These are phyloP conservation scores for Archilochus colubris DNA, from an alignment of 2,113 vertebrate genomes.

Conservation along the genomic window DNA sequence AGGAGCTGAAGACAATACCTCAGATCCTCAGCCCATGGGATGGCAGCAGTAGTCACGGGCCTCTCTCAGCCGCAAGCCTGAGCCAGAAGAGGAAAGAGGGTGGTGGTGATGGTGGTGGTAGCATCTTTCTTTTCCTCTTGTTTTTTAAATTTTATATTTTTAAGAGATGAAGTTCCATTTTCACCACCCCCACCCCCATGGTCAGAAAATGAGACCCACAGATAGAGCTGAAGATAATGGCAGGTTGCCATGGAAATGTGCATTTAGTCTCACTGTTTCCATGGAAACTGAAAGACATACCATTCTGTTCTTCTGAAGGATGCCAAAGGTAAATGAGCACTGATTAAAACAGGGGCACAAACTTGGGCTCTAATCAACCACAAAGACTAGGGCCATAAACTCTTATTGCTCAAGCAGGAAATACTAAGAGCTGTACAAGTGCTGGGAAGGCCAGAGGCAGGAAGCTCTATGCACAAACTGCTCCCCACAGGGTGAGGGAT, in stretches of 20 bases:
- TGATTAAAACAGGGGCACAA: conserved; percentile 74
- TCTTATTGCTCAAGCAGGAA: conserved; percentile 57
- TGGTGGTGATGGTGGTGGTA: neutral
- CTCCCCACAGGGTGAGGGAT: neutral
- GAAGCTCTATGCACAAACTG: neutral
- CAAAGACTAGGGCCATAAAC: conserved; percentile 59
- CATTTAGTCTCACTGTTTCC: conserved; percentile 79
- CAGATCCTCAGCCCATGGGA: neutral
- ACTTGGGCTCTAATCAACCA: conserved; percentile 68
- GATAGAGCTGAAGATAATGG: conserved; percentile 77
- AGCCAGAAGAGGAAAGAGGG: neutral
- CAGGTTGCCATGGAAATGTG: conserved; percentile 82
- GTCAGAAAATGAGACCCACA: conserved; percentile 75
- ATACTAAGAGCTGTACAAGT: conserved; percentile 16
- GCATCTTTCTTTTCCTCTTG: neutral
- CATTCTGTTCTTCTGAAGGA: conserved; percentile 80
- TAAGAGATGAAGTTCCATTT: conserved; percentile 39
- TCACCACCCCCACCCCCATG: conserved; percentile 49
- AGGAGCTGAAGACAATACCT: conserved; percentile 4
- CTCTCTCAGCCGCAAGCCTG: neutral
- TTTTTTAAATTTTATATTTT: neutral
- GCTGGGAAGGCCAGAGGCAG: conserved; percentile 1
- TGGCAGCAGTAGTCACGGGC: neutral
- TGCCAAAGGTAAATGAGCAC: conserved; percentile 82
- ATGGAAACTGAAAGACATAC: conserved; percentile 81